A percentile compares a stretch with the other conserved stretches of the same genome.
These are phyloP conservation scores for Desmophyllum pertusum DNA, from an alignment of 92 coral and sea anemone genomes.

Conservation along the genomic window DNA sequence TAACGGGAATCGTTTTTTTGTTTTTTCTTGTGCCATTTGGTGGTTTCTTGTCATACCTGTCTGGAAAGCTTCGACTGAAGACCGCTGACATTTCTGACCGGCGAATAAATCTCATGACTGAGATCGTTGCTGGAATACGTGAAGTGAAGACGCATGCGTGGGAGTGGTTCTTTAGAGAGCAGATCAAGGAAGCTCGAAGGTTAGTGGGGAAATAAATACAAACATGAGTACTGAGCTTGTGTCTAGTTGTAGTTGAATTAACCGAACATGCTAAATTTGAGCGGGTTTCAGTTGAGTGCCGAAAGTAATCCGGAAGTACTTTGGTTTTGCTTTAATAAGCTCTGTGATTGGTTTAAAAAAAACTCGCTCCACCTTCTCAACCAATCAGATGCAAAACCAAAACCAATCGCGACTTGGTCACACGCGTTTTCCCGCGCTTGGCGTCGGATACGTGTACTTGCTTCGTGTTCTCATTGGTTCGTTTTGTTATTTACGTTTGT, in stretches of 20 bases:
- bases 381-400: no score
- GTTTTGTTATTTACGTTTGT: no score
- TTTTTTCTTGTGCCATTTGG: conserved; percentile 46
- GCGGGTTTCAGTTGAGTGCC: background rate
- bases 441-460: no score
- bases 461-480: no score
- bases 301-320: background rate
- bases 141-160: conserved; percentile 46
- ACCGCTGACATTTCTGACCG: conserved; percentile 34
- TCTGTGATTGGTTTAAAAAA: no score
- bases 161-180: conserved; percentile 40
- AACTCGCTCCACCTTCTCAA: no score
- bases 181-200: conserved; percentile 32
- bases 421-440: no score
- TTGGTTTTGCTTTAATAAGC: no score
- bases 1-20: conserved; percentile 36
- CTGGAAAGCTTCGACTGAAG: conserved; percentile 38
- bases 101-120: conserved; percentile 40
- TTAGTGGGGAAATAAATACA: no score
- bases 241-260: background rate
- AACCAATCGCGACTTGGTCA: no score
- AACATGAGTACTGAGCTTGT: background rate
- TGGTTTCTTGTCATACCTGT: conserved; percentile 22
- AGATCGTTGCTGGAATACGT: conserved; percentile 55
- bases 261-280: background rate